Base-by-base conservation (phyloP, 1,140 invertebrate species). In the Lepidurus couesii region DNA sequence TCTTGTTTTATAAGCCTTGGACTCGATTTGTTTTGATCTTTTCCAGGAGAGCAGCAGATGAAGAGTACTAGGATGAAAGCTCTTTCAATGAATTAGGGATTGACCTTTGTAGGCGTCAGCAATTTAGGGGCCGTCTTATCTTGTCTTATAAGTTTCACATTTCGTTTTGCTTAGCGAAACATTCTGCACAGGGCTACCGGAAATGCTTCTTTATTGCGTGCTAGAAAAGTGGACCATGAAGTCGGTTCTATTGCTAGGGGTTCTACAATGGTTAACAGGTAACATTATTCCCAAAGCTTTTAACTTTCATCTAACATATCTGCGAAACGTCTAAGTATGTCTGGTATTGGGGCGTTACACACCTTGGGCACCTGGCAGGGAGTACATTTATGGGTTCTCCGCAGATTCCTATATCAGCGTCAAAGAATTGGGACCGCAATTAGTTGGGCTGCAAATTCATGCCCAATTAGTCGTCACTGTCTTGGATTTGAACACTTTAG, bases 371-470 rank as follows among this genome's bases (percentile, higher is more conserved):
- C 65, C 79, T 4, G 79, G 79, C 34, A 65, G 73, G 11, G 79
- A 80, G 42, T 80, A 80, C 42, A 73, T 80, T n/a, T 80, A 80
- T 34, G 76, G 76, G 9, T 45, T 76, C 73, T 42, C 77, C 53
- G 79, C 76, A 7, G 16, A 74, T 44, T 75, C 79, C n/a, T 76
- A 44, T 42, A 80, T 16, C 73, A 77, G 43, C 24, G 77, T 80
- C 13, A 76, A 76, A 3, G 79, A 77, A 24, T 42, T 80, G 16
- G 79, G 79, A 13, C 73, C 79, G 1, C 45, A 77, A 65, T 65
- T 77, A 44, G 73, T 77, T 34, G 79, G 79, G 16, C 44, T 80
- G 13, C 73, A 80, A 11, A 42, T 75, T 42, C 65, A 76, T 45
- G 53, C 79, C 1, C 76, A 77, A 43, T 24, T 80, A 73, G 42